Conservation (phyloP, 2,113 vertebrate species). For the Onychostruthus taczanowskii region DNA sequence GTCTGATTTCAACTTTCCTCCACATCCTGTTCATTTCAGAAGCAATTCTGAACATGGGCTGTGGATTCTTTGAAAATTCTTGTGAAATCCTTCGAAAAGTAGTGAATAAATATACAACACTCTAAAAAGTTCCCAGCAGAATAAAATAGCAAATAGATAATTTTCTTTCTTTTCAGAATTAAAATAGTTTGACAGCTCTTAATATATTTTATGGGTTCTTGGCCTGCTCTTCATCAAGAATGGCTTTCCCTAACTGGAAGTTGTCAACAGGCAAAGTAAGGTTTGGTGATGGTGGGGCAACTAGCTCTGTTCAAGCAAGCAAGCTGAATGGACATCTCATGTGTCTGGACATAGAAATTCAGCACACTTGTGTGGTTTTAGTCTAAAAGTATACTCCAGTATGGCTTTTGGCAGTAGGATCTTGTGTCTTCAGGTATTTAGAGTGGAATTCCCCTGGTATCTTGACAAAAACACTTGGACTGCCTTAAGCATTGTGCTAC, state of each 20-base stretch:
- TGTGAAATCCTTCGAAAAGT: background rate
- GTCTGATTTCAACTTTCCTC: background rate
- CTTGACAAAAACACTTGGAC: background rate
- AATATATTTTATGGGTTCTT: background rate
- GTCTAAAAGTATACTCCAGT: background rate
- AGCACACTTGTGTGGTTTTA: background rate
- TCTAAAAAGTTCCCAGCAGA: background rate
- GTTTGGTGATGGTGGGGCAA: background rate
- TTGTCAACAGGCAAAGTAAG: background rate
- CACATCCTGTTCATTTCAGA: background rate
- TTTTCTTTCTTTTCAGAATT: background rate
- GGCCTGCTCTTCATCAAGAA: background rate
- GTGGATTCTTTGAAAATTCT: background rate
- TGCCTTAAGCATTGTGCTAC: background rate
- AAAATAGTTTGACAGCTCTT: background rate
- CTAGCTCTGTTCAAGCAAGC: background rate
- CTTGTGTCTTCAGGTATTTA: background rate
- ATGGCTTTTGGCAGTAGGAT: background rate
- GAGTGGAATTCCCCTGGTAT: rapidly evolving
- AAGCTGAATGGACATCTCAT: background rate
- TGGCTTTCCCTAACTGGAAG: background rate
- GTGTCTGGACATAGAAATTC: background rate
- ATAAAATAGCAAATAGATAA: background rate
- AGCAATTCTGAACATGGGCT: background rate
- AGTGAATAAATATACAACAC: background rate